Evolutionary conservation across 2,113 vertebrate genomes (phyloP).

Genomic region (Tricholaema leucomelas): DNA sequence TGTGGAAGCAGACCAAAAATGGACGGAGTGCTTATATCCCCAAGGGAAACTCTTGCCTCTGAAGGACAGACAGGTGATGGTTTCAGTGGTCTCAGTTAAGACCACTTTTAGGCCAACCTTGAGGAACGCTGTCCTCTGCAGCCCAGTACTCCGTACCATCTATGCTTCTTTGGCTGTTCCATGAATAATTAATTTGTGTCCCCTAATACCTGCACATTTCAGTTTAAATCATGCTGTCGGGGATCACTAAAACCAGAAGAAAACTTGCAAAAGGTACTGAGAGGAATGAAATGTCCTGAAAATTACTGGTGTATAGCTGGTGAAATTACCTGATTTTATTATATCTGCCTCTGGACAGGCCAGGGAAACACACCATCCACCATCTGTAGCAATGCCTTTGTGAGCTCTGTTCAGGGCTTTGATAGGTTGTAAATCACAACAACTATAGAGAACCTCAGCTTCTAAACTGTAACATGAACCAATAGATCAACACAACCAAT

Average conservation of each 20-base stretch:
- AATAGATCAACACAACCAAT: not conserved
- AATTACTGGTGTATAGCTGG: not conserved
- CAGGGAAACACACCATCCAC: not conserved
- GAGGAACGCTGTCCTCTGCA: not conserved
- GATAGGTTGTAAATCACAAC: not conserved
- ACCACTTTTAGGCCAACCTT: not conserved
- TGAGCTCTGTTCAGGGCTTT: not conserved
- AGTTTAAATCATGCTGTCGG: not conserved
- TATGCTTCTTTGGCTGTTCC: not conserved
- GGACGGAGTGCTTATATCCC: not conserved
- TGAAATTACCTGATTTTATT: not conserved
- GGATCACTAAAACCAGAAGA: not conserved
- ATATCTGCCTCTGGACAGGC: not conserved
- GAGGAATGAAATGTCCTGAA: not conserved
- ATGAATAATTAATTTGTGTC: not conserved
- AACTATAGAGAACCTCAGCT: not conserved
- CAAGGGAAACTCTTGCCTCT: not conserved
- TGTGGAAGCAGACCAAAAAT: not conserved
- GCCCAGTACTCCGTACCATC: not conserved
- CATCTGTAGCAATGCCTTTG: not conserved
- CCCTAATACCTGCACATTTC: not conserved
- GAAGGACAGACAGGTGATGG: not conserved
- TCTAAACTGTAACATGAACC: not conserved
- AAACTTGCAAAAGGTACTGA: not conserved
- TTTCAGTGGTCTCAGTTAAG: not conserved